Percentiles rank a stretch among this genome's conserved stretches.
phyloP scores from a whole-genome alignment of 2,113 vertebrate species.

The Passerina amoena region DNA sequence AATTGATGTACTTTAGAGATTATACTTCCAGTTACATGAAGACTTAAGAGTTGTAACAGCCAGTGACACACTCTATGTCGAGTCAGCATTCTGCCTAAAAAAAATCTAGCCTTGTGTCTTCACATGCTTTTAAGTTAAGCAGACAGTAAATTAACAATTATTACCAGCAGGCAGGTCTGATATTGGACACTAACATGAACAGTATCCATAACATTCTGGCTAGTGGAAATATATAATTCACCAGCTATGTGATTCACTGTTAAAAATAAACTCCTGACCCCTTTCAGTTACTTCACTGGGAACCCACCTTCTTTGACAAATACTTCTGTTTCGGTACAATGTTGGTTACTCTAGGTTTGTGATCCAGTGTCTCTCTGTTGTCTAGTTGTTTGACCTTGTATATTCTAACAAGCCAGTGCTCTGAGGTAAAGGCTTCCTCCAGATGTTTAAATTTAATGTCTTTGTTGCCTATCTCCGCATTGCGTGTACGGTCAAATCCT shows the following conservation, averaged over 20 bases:
- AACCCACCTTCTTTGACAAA: slow-evolving; percentile 94
- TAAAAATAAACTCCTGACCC: slow-evolving; percentile 24
- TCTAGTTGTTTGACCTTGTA: slow-evolving; percentile 96
- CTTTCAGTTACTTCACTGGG: slow-evolving; percentile 16
- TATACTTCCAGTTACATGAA: slow-evolving; percentile 64
- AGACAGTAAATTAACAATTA: slow-evolving; percentile 52
- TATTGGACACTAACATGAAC: slow-evolving; percentile 43
- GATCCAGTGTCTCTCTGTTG: slow-evolving; percentile 90
- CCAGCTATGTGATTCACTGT: slow-evolving; percentile 21
- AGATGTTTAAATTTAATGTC: slow-evolving; percentile 96
- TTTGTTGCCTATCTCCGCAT: slow-evolving; percentile 98
- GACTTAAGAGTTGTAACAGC: slow-evolving; percentile 51
- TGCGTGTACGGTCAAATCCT: slow-evolving; percentile 95
- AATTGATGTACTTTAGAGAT: slow-evolving; percentile 59
- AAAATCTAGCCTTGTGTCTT: slow-evolving; percentile 56
- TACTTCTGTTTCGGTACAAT: slow-evolving; percentile 92
- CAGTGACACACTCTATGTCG: slow-evolving; percentile 49
- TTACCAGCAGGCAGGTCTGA: slow-evolving; percentile 30
- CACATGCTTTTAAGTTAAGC: slow-evolving; percentile 64
- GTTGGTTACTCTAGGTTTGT: slow-evolving; percentile 89
- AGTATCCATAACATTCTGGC: slow-evolving; percentile 32
- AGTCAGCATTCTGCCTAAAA: slow-evolving; percentile 62
- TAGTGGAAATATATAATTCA: slow-evolving; percentile 51
- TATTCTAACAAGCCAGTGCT: slow-evolving; percentile 98
- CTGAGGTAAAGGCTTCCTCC: slow-evolving; percentile 97